These are phyloP conservation scores for Phorcus lineatus DNA, from an alignment of 2,888 invertebrate species.

Conservation along the genomic window DNA sequence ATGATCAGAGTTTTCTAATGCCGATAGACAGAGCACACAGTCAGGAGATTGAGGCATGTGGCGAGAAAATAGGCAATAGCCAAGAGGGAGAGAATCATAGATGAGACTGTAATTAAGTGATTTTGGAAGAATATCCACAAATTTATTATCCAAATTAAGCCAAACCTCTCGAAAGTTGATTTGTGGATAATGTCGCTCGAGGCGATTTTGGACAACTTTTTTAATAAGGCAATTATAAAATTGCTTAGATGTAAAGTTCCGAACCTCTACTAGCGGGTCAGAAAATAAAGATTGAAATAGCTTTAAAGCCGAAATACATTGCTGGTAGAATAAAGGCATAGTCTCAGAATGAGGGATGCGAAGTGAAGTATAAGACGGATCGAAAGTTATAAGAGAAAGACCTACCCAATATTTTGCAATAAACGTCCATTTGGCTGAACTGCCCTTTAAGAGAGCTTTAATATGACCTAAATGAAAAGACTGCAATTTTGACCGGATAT, in stretches of 20 bases:
- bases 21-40: background rate
- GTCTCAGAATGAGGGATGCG: slow-evolving; percentile 32
- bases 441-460: slow-evolving; percentile 18
- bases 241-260: background rate
- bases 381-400: background rate
- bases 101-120: slow-evolving; percentile 1
- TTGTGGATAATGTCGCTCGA: background rate
- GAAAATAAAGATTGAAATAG: background rate
- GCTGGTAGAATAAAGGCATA: slow-evolving; percentile 26
- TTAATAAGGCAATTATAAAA: background rate
- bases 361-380: slow-evolving; percentile 7
- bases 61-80: background rate
- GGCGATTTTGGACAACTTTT: background rate
- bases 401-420: slow-evolving; percentile 38
- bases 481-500: slow-evolving; percentile 5
- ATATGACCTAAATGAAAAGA: slow-evolving; percentile 23
- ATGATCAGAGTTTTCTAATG: background rate
- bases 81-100: background rate
- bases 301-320: slow-evolving; percentile 14
- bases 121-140: background rate
- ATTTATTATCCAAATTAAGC: background rate
- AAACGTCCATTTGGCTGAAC: slow-evolving; percentile 26
- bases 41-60: background rate
- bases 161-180: background rate
- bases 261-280: background rate